Evolutionary conservation across 1,140 invertebrate species (phyloP).

Genomic region (Hormaphis cornu): DNA sequence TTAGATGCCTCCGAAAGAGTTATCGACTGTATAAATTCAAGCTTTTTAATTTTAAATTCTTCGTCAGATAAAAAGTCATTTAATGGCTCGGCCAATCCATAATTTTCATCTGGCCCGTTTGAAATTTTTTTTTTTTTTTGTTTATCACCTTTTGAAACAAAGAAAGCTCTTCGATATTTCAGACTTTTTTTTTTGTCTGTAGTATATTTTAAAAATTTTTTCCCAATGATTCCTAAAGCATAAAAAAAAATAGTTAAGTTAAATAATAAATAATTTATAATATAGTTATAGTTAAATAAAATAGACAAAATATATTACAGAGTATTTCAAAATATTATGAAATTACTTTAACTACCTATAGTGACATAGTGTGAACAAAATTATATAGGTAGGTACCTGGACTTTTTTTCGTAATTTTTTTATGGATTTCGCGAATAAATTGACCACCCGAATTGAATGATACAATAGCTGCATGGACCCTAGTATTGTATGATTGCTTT

Average conservation of each 20-base stretch:
- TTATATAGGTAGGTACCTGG: not conserved
- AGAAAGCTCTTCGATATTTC: not conserved
- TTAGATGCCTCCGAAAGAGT: not conserved
- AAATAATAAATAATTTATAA: not conserved
- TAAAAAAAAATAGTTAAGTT: not conserved
- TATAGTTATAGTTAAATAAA: no score
- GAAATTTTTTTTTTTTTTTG: not conserved
- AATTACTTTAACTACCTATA: no score
- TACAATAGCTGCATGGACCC: not conserved
- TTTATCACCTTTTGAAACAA: not conserved
- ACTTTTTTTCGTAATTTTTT: conserved; percentile 1
- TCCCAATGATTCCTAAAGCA: not conserved
- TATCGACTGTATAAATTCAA: not conserved
- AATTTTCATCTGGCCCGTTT: not conserved
- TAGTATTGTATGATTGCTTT: not conserved
- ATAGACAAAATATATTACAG: no score
- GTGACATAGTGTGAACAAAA: no score
- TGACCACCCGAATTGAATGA: not conserved
- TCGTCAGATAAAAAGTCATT: not conserved
- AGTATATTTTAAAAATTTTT: not conserved
- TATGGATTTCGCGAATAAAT: not conserved
- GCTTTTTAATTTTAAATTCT: not conserved
- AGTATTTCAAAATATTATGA: no score
- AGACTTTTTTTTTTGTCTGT: not conserved
- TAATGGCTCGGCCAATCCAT: not conserved